A percentile compares a stretch with the other conserved stretches of the same genome.
phyloP scores from a whole-genome alignment of 1,140 invertebrate species.

The Gonatopus flavifemur region DNA sequence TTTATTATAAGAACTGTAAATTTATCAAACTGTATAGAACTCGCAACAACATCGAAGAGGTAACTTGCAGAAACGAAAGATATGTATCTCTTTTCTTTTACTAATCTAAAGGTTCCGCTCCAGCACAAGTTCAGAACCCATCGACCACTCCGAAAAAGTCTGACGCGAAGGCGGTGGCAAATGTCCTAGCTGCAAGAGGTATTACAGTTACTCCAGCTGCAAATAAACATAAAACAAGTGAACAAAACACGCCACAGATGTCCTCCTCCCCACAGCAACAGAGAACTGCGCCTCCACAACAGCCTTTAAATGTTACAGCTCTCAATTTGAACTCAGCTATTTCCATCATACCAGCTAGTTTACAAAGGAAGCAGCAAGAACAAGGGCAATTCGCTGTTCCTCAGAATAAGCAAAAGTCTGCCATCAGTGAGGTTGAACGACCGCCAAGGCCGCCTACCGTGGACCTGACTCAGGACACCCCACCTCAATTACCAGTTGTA shows the following conservation, averaged over 20 bases:
- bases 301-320: slow-evolving; percentile 48
- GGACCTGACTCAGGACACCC: slow-evolving; percentile 59
- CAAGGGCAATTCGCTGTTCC: slow-evolving; percentile 55
- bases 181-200: slow-evolving; percentile 72
- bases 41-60: slow-evolving; percentile 22
- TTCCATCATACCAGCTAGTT: slow-evolving; percentile 66
- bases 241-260: slow-evolving; percentile 39
- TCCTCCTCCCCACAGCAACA: slow-evolving; percentile 32
- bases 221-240: slow-evolving; percentile 50
- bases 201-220: slow-evolving; percentile 71
- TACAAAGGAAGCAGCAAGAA: slow-evolving; percentile 50
- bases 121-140: slow-evolving; percentile 49
- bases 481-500: slow-evolving; percentile 38
- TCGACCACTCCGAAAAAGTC: slow-evolving; percentile 56
- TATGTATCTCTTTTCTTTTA: slow-evolving; percentile 36
- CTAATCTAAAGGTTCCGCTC: slow-evolving; percentile 52
- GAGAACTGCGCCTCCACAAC: slow-evolving; percentile 28
- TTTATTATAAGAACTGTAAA: background rate
- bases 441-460: slow-evolving; percentile 61
- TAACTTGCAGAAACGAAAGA: slow-evolving; percentile 30
- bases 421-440: slow-evolving; percentile 50
- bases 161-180: slow-evolving; percentile 72
- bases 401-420: slow-evolving; percentile 48
- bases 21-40: background rate
- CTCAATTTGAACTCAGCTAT: slow-evolving; percentile 74